Evolutionary conservation across 2,113 vertebrate genomes (phyloP), one percentile per base, ranked within the genome.

Genomic region (Dasyprocta punctata): DNA sequence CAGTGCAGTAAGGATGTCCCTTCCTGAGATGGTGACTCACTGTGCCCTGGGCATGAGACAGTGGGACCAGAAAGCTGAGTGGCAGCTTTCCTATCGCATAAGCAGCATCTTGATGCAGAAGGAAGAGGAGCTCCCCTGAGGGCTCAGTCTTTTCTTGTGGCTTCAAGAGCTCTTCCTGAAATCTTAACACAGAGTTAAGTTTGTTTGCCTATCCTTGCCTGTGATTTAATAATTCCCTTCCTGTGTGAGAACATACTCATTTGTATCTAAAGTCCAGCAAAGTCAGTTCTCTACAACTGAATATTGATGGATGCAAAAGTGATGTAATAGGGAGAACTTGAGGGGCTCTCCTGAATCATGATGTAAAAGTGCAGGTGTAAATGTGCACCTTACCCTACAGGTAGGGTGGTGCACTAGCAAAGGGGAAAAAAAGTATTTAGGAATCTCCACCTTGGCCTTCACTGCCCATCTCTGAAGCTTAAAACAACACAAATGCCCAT

Each of bases 371-470:
- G 73, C 41, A 44, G 2, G 17, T 54, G n/a, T 44, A 7, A 81
- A 63, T 30, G 44, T 28, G 26, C 73, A 47, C 44, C 41, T 24
- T 75, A 3, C 41, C 36, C 13, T 54, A 24, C 12, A 36, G 26
- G 33, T 19, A 49, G 54, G 41, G 56, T 17, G 7, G 26, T 47
- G 56, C 47, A 60, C n/a, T 11, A 41, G 7, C 44, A 54, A 54
- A 20, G 5, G 30, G n/a, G 30, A 17, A 69, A 67, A 41, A 56
- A 26, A 20, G 13, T 56, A 13, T 14, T 24, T 36, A 11, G 54
- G 28, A 67, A n/a, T 11, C 36, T 36, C 5, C 1, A 0, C 2
- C 4, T 56, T 41, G 61, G 1, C 16, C 1, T 44, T 56, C 33
- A 36, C 10, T 65, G 16, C 19, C 71, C 13, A 2, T 38, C 44